Conservation (phyloP, 2,113 vertebrate genomes). For the Cricetomys ansorgei region DNA sequence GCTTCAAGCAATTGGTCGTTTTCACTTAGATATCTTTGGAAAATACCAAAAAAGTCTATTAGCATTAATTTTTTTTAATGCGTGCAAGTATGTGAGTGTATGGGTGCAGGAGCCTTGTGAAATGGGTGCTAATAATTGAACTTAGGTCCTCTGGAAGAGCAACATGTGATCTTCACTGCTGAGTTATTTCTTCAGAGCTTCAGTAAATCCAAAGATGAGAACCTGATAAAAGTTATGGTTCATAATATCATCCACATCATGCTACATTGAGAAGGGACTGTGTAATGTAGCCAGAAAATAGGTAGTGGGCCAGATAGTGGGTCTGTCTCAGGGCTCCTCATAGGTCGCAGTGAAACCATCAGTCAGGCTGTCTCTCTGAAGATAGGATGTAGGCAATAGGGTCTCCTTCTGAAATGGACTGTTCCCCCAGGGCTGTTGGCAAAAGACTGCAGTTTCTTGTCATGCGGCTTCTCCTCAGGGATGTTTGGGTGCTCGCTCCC, state of each 20-base stretch:
- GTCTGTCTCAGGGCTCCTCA: not conserved
- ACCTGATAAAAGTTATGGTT: not conserved
- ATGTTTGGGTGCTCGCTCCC: not conserved
- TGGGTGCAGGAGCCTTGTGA: not conserved
- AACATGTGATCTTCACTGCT: not conserved
- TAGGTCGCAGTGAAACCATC: not conserved
- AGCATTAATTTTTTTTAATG: not conserved
- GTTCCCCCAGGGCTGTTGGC: not conserved
- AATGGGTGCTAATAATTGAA: not conserved
- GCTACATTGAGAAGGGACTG: not conserved
- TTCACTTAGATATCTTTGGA: not conserved
- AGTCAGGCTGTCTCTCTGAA: not conserved
- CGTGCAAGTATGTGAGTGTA: no score
- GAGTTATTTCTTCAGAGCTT: not conserved
- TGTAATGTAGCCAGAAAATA: not conserved
- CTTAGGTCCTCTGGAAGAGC: not conserved
- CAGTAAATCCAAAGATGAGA: not conserved
- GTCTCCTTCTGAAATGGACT: not conserved
- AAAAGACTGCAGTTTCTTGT: not conserved
- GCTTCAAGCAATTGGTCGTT: not conserved
- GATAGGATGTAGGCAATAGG: no score
- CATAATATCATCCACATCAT: not conserved
- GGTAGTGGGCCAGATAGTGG: not conserved
- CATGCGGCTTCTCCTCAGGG: not conserved
- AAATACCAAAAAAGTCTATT: not conserved